These are phyloP conservation scores for Megaceryle torquata DNA, from an alignment of 2,113 vertebrate species.

Conservation along the genomic window DNA sequence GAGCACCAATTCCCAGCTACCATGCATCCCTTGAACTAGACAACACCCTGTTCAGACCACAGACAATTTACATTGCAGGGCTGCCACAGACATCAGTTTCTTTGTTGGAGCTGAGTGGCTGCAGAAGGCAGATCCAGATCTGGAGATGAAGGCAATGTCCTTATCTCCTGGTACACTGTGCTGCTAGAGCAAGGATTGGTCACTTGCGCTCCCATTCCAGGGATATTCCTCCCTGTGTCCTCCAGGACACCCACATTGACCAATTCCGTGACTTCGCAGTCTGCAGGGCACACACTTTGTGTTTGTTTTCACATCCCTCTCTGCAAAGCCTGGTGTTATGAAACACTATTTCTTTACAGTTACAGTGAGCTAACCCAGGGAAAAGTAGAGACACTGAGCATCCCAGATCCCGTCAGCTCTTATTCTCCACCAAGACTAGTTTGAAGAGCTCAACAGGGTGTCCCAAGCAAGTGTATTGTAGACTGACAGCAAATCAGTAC, in stretches of 20 bases:
- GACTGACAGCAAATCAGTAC: not conserved
- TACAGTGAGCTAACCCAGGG: not conserved
- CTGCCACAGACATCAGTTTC: not conserved
- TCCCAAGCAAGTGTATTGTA: not conserved
- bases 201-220: not conserved
- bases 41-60: not conserved
- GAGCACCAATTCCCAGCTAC: not conserved
- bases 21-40: not conserved
- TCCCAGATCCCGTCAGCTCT: not conserved
- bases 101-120: not conserved
- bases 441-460: not conserved
- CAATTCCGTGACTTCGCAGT: not conserved
- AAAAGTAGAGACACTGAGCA: not conserved
- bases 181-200: not conserved
- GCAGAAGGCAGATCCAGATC: not conserved
- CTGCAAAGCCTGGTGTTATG: not conserved
- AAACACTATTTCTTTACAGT: not conserved
- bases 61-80: not conserved
- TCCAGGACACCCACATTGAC: not conserved
- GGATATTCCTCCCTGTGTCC: accelerated
- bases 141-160: not conserved
- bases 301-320: not conserved
- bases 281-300: not conserved
- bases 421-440: not conserved
- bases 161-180: not conserved